Conservation (phyloP, 2,797 vertebrate genomes). For the Sorex maritimensis region DNA sequence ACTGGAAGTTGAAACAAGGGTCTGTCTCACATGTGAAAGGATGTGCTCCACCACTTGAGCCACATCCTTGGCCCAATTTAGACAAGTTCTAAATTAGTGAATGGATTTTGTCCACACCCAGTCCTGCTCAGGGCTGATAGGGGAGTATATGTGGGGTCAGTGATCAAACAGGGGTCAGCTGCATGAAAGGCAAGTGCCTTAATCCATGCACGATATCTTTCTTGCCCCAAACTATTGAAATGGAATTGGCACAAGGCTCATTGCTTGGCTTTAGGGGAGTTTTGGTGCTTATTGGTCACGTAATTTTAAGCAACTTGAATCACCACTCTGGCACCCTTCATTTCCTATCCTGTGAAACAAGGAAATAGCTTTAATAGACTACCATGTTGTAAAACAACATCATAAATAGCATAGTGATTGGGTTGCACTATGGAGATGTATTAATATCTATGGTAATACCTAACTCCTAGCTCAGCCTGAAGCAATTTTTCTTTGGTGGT, state of each 20-base stretch:
- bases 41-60: too few species aligned
- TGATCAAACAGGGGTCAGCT: too few species aligned
- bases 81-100: too few species aligned
- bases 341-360: slow-evolving; percentile 51
- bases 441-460: slow-evolving; percentile 57
- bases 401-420: slow-evolving; percentile 48
- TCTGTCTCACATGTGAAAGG: too few species aligned
- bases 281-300: background rate
- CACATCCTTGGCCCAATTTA: too few species aligned
- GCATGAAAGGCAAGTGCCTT: too few species aligned
- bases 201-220: too few species aligned
- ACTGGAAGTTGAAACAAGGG: too few species aligned
- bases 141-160: too few species aligned
- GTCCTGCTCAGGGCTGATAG: too few species aligned
- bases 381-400: slow-evolving; percentile 55
- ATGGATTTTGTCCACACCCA: too few species aligned
- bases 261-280: slow-evolving; percentile 11
- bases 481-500: slow-evolving; percentile 65
- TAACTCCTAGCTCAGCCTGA: slow-evolving; percentile 44
- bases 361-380: slow-evolving; percentile 50
- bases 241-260: slow-evolving; percentile 40
- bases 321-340: slow-evolving; percentile 34
- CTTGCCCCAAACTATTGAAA: background rate
- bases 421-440: slow-evolving; percentile 54
- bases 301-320: slow-evolving; percentile 68